These are phyloP conservation scores for Xestia rhomboidea DNA, from an alignment of 2,888 invertebrate genomes.

Conservation along the genomic window DNA sequence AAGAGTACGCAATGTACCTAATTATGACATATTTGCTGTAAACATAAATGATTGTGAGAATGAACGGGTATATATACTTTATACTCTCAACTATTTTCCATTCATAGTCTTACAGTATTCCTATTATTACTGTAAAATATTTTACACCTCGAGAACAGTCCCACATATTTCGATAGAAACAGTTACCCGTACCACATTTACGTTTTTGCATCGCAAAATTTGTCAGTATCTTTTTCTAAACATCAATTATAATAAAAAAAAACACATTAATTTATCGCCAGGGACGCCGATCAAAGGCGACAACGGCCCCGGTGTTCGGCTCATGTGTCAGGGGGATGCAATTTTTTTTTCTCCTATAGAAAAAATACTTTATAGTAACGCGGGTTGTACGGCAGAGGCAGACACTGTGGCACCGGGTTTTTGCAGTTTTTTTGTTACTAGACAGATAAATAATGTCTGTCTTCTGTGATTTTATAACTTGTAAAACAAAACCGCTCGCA, in stretches of 20 bases:
- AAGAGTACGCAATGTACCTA: no score
- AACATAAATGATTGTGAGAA: background rate
- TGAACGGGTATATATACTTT: background rate
- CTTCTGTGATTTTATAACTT: conserved; percentile 41
- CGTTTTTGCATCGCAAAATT: conserved; percentile 46
- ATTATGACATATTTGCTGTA: no score
- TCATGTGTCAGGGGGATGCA: conserved; percentile 76
- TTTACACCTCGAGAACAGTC: background rate
- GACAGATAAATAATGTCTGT: conserved; percentile 50
- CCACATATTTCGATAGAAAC: background rate
- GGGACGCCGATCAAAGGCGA: conserved; percentile 79
- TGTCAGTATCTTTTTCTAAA: conserved; percentile 54
- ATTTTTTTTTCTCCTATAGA: conserved; percentile 71
- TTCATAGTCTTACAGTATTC: background rate
- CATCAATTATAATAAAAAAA: conserved; percentile 66
- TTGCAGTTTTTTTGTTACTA: conserved; percentile 67
- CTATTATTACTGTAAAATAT: background rate
- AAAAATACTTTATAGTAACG: conserved; percentile 80
- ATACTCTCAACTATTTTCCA: background rate
- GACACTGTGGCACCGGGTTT: conserved; percentile 86
- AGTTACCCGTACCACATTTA: background rate
- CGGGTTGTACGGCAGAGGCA: conserved; percentile 70
- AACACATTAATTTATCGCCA: conserved; percentile 75
- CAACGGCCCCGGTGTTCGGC: conserved; percentile 75
- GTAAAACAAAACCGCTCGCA: conserved; percentile 56